These are phyloP conservation scores for Helogale parvula DNA, from an alignment of 2,113 vertebrate genomes.

Conservation along the genomic window DNA sequence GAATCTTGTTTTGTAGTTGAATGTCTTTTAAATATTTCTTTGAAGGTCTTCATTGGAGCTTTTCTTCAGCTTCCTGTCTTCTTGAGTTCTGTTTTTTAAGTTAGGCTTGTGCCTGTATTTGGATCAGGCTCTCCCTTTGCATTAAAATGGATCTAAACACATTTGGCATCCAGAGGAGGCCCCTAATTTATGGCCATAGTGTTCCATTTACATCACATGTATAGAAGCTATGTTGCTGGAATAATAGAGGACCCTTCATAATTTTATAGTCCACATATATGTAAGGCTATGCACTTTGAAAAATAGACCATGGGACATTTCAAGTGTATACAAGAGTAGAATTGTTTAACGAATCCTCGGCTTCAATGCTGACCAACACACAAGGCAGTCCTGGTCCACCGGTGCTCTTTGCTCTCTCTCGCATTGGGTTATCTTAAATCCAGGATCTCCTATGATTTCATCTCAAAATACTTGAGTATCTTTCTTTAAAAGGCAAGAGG, in stretches of 20 bases:
- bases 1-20: neutral
- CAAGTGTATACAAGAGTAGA: neutral
- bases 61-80: neutral
- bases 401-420: neutral
- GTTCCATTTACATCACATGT: neutral
- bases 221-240: neutral
- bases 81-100: neutral
- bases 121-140: neutral
- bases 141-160: conserved; percentile 19
- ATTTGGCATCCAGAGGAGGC: neutral
- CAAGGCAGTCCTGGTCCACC: neutral
- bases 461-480: neutral
- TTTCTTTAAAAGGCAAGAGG: neutral
- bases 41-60: neutral
- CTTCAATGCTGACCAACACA: neutral
- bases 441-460: neutral
- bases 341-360: neutral
- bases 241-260: neutral
- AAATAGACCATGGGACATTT: neutral
- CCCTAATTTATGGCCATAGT: neutral
- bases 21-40: neutral
- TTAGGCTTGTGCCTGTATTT: neutral
- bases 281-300: neutral
- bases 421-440: neutral
- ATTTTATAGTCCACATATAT: neutral